Evolutionary conservation across 2,888 invertebrate species (phyloP), one percentile per base, ranked within the genome.

Genomic region (Eupelmus urozonus): DNA sequence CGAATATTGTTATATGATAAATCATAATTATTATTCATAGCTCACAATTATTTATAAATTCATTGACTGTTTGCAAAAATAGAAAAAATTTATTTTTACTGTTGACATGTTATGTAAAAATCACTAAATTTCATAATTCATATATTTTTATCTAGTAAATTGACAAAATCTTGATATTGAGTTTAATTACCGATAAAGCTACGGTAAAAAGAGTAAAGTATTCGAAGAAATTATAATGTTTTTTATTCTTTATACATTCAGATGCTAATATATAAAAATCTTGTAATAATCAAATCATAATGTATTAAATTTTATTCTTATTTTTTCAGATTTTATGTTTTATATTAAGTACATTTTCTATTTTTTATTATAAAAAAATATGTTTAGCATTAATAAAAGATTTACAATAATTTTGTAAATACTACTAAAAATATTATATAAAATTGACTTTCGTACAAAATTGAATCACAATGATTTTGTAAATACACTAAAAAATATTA

Each of bases 171-270:
- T 16, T 16, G n/a, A 67, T 25, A 57, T 42, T 23, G 3, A 5
- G 45, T 57, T 60, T 60, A 16, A 40, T 29, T 59, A 18, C n/a
- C 2, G 11, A 34, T 18, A n/a, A 23, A 53, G n/a, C n/a, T n/a
- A 29, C n/a, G n/a, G n/a, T 59, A 34, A 29, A 29, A 20, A 59
- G 29, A 59, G 34, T 69, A 16, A 55, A 25, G 27, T 20, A 18
- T 40, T 69, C 23, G 29, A 45, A 40, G 53, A 42, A 57, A 66
- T 74, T 40, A 42, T 55, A n/a, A 49, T 66, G 65, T 74, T 65
- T 62, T 63, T 34, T 40, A 62, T 72, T 72, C 9, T 16, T 3
- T 49, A 18, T 5, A 20, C 13, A n/a, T n/a, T n/a, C n/a, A 20
- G 0, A 20, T n/a, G n/a, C n/a, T 29, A 29, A 16, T 16, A 20